These are phyloP conservation scores for Mercenaria mercenaria DNA, from an alignment of 1,140 invertebrate species.

Conservation along the genomic window DNA sequence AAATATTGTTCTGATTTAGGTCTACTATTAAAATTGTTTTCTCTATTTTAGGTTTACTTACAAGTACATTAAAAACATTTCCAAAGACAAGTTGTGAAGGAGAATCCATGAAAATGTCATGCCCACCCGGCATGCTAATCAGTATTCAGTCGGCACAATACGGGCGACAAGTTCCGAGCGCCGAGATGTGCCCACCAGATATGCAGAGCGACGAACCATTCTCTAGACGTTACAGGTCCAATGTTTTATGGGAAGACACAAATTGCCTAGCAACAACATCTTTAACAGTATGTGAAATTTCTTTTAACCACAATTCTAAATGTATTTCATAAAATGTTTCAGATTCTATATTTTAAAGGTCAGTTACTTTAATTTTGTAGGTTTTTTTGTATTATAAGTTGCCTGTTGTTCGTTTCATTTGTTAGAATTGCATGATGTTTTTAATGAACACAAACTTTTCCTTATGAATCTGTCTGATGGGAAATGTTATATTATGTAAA, in stretches of 20 bases:
- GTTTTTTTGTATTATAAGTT: too few species aligned
- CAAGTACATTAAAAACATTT: constrained; percentile 94
- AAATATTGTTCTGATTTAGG: too few species aligned
- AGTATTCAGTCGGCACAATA: constrained; percentile 93
- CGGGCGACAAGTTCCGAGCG: constrained; percentile 84
- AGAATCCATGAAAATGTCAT: constrained; percentile 93
- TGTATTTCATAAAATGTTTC: background rate
- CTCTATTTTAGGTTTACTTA: constrained; percentile 91
- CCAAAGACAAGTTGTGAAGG: constrained; percentile 95
- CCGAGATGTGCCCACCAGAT: constrained; percentile 72
- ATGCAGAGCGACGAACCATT: constrained; percentile 30
- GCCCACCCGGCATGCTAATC: constrained; percentile 94
- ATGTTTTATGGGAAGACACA: constrained; percentile 77
- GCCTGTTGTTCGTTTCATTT: too few species aligned
- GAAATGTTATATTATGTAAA: too few species aligned
- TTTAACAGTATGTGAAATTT: constrained; percentile 77
- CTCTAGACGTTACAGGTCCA: constrained; percentile 23
- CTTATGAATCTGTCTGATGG: too few species aligned
- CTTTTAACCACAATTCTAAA: too few species aligned
- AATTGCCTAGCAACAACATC: constrained; percentile 82
- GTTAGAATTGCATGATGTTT: too few species aligned
- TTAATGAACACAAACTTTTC: too few species aligned
- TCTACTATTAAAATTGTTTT: background rate
- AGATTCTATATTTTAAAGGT: too few species aligned
- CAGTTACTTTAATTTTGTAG: too few species aligned